Percentiles rank a stretch among this genome's conserved stretches.
Conservation (phyloP, 1,140 invertebrate genomes). For the Sycophila sp. region DNA sequence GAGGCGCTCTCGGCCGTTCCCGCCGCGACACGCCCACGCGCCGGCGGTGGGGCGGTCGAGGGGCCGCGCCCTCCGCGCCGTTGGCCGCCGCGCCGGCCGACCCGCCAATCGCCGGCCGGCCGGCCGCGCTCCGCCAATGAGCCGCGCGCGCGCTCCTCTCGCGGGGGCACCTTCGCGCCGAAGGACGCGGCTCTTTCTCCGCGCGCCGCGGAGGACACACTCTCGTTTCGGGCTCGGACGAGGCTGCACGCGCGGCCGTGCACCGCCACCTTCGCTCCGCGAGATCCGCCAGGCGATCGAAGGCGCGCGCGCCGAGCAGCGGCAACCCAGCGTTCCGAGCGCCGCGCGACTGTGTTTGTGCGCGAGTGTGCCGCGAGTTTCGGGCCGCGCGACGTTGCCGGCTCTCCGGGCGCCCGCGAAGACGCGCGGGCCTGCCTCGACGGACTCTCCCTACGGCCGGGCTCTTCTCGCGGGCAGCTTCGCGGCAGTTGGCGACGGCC, state of each 20-base stretch:
- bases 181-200: conserved; percentile 31
- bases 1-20: background rate
- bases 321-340: background rate
- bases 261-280: background rate
- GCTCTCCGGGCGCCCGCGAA: conserved; percentile 30
- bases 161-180: conserved; percentile 42
- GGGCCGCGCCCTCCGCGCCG: conserved; percentile 47
- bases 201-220: conserved; percentile 50
- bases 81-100: conserved; percentile 37
- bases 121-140: conserved; percentile 48
- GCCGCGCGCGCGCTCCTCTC: conserved; percentile 60
- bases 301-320: background rate
- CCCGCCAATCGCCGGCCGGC: conserved; percentile 58
- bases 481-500: too few relatives aligned
- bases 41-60: conserved; percentile 33
- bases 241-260: conserved; percentile 52
- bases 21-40: background rate
- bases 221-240: conserved; percentile 59
- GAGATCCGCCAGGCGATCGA: background rate
- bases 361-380: conserved; percentile 46
- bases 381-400: conserved; percentile 43
- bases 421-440: background rate
- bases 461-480: too few relatives aligned
- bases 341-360: background rate
- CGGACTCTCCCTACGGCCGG: background rate